Evolutionary conservation across 2,797 vertebrate species (phyloP), one percentile per base, ranked within the genome.

Genomic region (Crypturellus tataupa): DNA sequence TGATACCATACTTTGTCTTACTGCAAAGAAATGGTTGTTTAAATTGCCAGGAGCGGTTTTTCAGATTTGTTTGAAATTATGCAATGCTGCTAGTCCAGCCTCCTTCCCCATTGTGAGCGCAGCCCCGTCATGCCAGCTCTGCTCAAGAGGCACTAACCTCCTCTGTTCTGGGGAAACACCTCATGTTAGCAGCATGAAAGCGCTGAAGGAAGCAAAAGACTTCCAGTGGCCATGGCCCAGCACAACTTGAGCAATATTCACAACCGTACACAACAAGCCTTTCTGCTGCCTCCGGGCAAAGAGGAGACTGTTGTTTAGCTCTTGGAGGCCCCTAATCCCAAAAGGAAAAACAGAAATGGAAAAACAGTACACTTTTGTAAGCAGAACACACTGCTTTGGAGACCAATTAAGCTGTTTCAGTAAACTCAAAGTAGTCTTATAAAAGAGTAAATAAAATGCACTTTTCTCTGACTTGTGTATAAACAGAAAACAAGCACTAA

Each of bases 151-250:
- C 68, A 89, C 67, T 53, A 64, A 87, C 53, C 68, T 88, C 40
- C 69, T 69, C 21, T 24, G 2, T 60, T 42, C 68, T 73, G 60
- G 46, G 68, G 71, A 67, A 85, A 53, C 10, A 21, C 12, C 42
- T 21, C 17, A 5, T 0, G 0, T 4, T 0, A 25, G 3, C 21
- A 9, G 16, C 2, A 4, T 1, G 4, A 86, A 87, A 40, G 53
- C 56, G 23, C 24, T 35, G 0, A 0, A 80, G 72, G 69, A 80
- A 6, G 70, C 2, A 18, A 69, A 58, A 58, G n/a, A 8, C n/a
- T 29, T 37, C 33, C 5, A 1, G 8, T 31, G 46, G 9, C 25
- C n/a, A 29, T 35, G 5, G 2, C 37, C n/a, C 15, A 29, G 35
- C 14, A 47, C 44, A 35, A 10, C 18, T 44, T 20, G 62, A 53